phyloP scores from a whole-genome alignment of 1,140 invertebrate species.

The Drosophila fuyamai region DNA sequence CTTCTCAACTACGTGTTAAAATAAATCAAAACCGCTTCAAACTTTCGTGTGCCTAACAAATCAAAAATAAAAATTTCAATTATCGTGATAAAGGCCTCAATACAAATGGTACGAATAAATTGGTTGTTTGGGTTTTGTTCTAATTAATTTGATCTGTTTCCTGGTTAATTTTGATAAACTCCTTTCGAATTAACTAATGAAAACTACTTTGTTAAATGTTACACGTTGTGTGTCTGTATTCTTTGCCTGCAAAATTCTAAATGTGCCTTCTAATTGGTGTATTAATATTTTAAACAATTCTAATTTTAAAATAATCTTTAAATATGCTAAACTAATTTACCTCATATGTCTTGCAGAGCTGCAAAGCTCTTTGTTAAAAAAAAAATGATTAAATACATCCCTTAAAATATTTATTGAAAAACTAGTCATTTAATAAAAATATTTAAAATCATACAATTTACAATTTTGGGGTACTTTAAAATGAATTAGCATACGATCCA shows the following conservation, averaged over 20 bases:
- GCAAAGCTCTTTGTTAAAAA: not conserved
- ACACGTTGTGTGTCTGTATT: conserved; percentile 54
- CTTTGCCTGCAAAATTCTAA: conserved; percentile 45
- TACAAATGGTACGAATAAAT: conserved; percentile 84
- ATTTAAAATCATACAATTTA: not conserved
- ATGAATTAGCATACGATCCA: too few species aligned
- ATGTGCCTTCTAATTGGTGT: conserved; percentile 40
- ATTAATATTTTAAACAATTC: conserved; percentile 1
- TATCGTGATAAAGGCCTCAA: conserved; percentile 74
- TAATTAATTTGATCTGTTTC: conserved; percentile 56
- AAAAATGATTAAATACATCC: not conserved
- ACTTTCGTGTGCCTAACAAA: conserved; percentile 53
- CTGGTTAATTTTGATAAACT: conserved; percentile 46
- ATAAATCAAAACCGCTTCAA: conserved; percentile 60
- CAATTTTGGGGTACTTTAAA: too few species aligned
- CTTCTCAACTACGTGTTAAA: conserved; percentile 60
- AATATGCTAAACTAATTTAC: conserved; percentile 18
- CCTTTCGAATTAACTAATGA: conserved; percentile 42
- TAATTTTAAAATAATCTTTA: conserved; percentile 3
- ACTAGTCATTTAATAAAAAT: not conserved
- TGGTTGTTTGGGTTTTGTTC: conserved; percentile 64
- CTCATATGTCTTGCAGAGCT: not conserved
- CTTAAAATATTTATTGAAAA: not conserved
- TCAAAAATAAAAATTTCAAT: conserved; percentile 26
- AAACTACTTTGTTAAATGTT: conserved; percentile 58